Evolutionary conservation across 1,140 invertebrate genomes (phyloP).

Genomic region (Trachymyrmex cornetzi): DNA sequence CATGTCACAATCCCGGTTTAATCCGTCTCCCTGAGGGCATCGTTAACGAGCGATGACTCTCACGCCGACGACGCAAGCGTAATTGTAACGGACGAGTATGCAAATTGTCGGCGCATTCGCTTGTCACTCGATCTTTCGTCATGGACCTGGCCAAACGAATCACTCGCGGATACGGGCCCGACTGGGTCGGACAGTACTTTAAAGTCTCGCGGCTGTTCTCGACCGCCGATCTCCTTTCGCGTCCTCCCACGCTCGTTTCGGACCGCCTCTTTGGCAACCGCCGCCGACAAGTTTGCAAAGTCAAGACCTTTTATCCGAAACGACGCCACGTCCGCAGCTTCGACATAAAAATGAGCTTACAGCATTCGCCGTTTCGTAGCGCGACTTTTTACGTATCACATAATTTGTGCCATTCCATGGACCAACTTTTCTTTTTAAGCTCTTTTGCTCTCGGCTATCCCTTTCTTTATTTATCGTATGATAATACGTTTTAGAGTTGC

Average conservation of each 20-base stretch:
- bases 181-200: constrained; percentile 10
- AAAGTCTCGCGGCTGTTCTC: constrained; percentile 63
- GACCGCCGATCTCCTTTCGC: constrained; percentile 70
- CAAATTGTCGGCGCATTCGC: constrained; percentile 78
- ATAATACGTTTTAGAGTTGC: background rate
- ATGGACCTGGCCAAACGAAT: constrained; percentile 68
- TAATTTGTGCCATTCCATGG: constrained; percentile 47
- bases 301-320: constrained; percentile 66
- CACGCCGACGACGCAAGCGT: constrained; percentile 61
- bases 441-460: background rate
- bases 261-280: constrained; percentile 60
- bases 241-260: constrained; percentile 72
- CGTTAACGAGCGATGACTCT: constrained; percentile 68
- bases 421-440: background rate
- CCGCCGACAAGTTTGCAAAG: constrained; percentile 71
- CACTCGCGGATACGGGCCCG: constrained; percentile 48
- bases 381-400: constrained; percentile 43
- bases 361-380: constrained; percentile 64
- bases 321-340: constrained; percentile 64
- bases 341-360: constrained; percentile 66
- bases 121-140: constrained; percentile 76
- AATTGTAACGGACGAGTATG: constrained; percentile 81
- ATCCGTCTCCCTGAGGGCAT: constrained; percentile 55
- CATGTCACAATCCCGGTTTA: constrained; percentile 56
- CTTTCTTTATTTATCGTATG: background rate